Base-by-base conservation (phyloP, 1,140 invertebrate genomes). In the Psilanteris sp. region DNA sequence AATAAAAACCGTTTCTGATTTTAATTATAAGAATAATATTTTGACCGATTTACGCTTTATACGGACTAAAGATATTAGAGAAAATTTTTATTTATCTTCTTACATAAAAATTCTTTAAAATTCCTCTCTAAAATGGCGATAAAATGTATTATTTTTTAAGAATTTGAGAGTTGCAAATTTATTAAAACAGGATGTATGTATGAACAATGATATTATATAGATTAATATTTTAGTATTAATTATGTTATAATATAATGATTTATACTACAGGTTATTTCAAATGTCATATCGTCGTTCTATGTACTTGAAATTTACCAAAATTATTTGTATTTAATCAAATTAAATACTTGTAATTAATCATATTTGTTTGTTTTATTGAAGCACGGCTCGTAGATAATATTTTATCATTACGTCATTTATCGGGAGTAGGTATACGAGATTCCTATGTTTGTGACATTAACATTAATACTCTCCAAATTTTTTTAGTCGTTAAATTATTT, bases 241-340 rank as follows among this genome's bases (percentile, higher is more conserved):
- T 71, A 44, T 16, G 36, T 71, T 70, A 11, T 52, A 27, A 29
- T 54, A 18, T 14, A 3, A 70, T 71, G 14, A 71, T 71, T 71
- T 71, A 24, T 61, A 61, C 59, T 52, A 29, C 50, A 59, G n/a
- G 36, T 70, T 71, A 61, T 61, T 71, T 61, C 29, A 15, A 61
- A 61, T 71, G 39, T 71, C 54, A 71, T 54, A 61, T 71, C 44
- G 44, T 71, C 55, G 46, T 59, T 71, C 27, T 52, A 57, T 61
- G 66, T 70, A 61, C 15, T 54, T 70, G 6, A 52, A 61, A 11
- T 52, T 70, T 39, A 52, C 54, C 36, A 41, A 52, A n/a, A 59
- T 70, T 44, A 61, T 70, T 70, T 70, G 66, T 70, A 70, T 61
- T 70, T 52, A 54, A 61, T 61, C 46, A 14, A 70, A 70, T 70